These are phyloP conservation scores for Brachyistius frenatus DNA, from an alignment of 2,113 vertebrate genomes.

Conservation along the genomic window DNA sequence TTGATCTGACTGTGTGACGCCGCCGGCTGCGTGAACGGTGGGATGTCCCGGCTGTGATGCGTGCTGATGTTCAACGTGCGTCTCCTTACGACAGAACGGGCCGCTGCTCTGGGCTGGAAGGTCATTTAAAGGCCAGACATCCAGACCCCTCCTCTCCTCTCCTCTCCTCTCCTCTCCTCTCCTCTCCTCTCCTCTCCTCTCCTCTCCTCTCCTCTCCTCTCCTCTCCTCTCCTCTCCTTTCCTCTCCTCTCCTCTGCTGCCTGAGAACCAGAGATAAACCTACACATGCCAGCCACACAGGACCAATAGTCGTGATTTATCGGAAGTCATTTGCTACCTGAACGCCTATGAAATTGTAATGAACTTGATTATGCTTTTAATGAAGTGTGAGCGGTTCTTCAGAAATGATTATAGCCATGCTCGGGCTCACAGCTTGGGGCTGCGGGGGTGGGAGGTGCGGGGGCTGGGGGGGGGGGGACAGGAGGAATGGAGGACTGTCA, in stretches of 20 bases:
- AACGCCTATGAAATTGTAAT: conserved; percentile 86
- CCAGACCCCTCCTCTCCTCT: conserved; percentile 47
- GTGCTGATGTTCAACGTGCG: not conserved
- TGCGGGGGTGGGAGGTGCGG: conserved; percentile 10
- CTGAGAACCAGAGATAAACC: conserved; percentile 83
- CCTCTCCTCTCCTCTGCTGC: conserved; percentile 33
- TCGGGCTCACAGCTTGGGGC: conserved; percentile 55
- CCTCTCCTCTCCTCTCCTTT: conserved; percentile 10
- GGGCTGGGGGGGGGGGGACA: not conserved
- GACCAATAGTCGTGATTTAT: conserved; percentile 84
- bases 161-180: conserved; percentile 7
- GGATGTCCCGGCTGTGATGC: conserved; percentile 5
- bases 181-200: not conserved
- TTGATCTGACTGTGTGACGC: conserved; percentile 2
- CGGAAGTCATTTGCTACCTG: conserved; percentile 83
- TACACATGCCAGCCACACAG: conserved; percentile 71
- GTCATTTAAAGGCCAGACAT: conserved; percentile 79
- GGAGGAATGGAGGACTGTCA: conserved; percentile 41
- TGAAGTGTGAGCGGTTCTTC: conserved; percentile 85
- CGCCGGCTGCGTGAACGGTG: conserved; percentile 10
- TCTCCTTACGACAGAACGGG: conserved; percentile 40
- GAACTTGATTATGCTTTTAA: conserved; percentile 88
- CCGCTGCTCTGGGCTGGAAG: conserved; percentile 60
- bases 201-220: not conserved
- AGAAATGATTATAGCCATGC: conserved; percentile 78